Conservation (phyloP, 1,140 invertebrate genomes). For the Periplaneta americana region DNA sequence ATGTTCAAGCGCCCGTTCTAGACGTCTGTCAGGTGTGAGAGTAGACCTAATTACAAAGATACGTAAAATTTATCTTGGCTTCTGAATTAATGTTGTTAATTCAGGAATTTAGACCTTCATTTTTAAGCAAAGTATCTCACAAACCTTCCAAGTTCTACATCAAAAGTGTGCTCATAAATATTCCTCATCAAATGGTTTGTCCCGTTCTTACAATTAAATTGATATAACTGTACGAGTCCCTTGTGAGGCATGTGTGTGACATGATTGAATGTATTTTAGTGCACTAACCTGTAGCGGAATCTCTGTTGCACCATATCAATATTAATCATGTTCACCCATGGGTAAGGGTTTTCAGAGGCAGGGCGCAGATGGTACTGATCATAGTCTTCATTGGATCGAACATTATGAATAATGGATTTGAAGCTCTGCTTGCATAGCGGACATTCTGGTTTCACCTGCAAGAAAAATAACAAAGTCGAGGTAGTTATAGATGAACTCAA, state of each 20-base stretch:
- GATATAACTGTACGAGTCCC: too few relatives aligned
- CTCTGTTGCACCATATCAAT: not conserved
- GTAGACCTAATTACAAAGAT: conserved; percentile 6
- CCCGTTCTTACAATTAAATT: too few relatives aligned
- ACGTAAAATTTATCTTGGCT: too few relatives aligned
- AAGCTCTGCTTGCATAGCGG: conserved; percentile 91
- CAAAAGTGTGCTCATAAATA: too few relatives aligned
- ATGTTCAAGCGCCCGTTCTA: not conserved
- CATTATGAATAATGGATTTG: conserved; percentile 87
- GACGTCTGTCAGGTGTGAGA: not conserved
- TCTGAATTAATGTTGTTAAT: conserved; percentile 3
- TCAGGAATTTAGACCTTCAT: conserved; percentile 7
- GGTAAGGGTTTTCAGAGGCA: not conserved
- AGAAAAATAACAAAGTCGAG: too few relatives aligned
- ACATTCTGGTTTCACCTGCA: conserved; percentile 80
- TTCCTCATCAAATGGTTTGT: too few relatives aligned
- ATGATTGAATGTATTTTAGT: too few relatives aligned
- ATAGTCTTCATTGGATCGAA: conserved; percentile 79
- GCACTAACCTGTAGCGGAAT: conserved; percentile 17
- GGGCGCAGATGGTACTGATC: conserved; percentile 70
- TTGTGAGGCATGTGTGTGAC: too few relatives aligned
- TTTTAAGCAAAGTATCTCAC: too few relatives aligned
- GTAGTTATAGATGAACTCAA: too few relatives aligned
- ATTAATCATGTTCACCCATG: not conserved
- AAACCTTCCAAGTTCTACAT: not conserved